phyloP scores from a whole-genome alignment of 2,888 invertebrate species.

The Acronicta psi region DNA sequence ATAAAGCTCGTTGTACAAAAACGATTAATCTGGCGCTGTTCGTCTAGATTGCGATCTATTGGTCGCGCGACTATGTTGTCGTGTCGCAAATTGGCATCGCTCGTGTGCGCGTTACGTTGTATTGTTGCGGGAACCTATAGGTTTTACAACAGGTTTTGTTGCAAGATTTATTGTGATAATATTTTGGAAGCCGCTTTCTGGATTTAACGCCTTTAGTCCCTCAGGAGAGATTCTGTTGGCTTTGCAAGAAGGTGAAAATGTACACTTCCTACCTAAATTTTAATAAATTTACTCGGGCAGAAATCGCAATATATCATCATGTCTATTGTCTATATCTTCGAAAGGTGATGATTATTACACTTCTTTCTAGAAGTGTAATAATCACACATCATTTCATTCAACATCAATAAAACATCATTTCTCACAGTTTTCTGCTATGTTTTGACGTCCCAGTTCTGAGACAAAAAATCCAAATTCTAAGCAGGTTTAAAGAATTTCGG shows the following conservation, averaged over 20 bases:
- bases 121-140: conserved; percentile 17
- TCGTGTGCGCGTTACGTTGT: conserved; percentile 6
- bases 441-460: too few relatives aligned
- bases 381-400: too few relatives aligned
- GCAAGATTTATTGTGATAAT: conserved; percentile 6
- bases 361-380: too few relatives aligned
- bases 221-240: not conserved
- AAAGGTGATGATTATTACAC: too few relatives aligned
- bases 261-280: too few relatives aligned
- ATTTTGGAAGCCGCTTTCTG: not conserved
- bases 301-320: too few relatives aligned
- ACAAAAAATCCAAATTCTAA: too few relatives aligned
- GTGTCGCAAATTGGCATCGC: conserved; percentile 56
- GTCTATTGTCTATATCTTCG: too few relatives aligned
- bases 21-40: conserved; percentile 53
- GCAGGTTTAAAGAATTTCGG: too few relatives aligned
- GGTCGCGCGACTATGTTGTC: conserved; percentile 53
- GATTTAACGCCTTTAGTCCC: not conserved
- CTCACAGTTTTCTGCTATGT: too few relatives aligned
- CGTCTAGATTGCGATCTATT: conserved; percentile 56
- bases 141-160: conserved; percentile 12
- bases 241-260: not conserved
- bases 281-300: too few relatives aligned
- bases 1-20: conserved; percentile 45
- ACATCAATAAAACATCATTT: too few relatives aligned